Percentiles rank a stretch among this genome's conserved stretches.
Evolutionary conservation across 1,140 invertebrate genomes (phyloP).

Genomic region (Eciton burchellii): DNA sequence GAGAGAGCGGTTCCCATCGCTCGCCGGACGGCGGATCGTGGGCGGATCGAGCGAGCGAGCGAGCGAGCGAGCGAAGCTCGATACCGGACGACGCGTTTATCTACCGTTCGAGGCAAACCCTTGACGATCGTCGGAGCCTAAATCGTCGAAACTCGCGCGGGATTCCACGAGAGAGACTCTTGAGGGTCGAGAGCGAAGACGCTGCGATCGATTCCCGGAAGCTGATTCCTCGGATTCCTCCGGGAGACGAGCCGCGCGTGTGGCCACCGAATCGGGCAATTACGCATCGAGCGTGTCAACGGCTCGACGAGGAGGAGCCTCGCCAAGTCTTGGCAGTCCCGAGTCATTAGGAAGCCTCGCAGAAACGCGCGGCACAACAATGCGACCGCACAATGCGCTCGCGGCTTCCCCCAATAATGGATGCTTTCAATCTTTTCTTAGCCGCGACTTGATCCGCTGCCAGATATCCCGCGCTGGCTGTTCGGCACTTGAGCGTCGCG

Average conservation of each 20-base stretch:
- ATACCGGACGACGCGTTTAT: constrained; percentile 33
- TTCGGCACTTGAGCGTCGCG: background rate
- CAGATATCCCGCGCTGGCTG: background rate
- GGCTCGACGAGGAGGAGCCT: constrained; percentile 32
- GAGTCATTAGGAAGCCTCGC: constrained; percentile 74
- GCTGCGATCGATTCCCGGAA: constrained; percentile 34
- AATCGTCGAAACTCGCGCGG: too few relatives aligned
- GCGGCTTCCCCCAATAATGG: background rate
- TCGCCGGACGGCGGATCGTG: constrained; percentile 21
- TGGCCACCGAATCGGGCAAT: constrained; percentile 73
- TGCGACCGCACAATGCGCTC: constrained; percentile 52
- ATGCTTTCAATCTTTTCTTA: background rate
- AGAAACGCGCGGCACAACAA: constrained; percentile 66
- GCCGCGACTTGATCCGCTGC: background rate
- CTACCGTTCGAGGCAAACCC: constrained; percentile 33
- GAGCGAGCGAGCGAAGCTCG: constrained; percentile 28
- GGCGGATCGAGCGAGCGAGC: constrained; percentile 24
- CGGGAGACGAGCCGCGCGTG: too few relatives aligned
- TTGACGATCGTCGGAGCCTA: too few relatives aligned
- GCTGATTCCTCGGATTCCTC: too few relatives aligned
- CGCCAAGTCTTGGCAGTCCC: constrained; percentile 55
- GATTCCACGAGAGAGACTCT: too few relatives aligned
- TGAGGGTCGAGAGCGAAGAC: too few relatives aligned
- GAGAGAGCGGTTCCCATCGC: constrained; percentile 51
- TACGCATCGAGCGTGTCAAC: constrained; percentile 77